Conservation (phyloP, 2,113 vertebrate genomes). For the Grammomys surdaster region DNA sequence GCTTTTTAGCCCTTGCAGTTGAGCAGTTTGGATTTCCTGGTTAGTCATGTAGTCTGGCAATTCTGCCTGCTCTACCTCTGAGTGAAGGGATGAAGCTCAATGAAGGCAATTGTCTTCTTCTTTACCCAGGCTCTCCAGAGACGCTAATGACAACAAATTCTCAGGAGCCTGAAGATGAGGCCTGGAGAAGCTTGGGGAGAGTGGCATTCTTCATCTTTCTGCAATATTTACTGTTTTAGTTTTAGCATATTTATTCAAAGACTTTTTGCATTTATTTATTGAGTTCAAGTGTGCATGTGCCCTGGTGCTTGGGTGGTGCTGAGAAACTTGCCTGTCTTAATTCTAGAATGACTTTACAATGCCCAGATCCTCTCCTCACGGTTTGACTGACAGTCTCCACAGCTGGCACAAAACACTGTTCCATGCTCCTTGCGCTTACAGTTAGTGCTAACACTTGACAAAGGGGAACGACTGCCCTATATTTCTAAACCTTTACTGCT, state of each 20-base stretch:
- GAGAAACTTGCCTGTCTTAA: neutral
- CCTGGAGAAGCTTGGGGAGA: neutral
- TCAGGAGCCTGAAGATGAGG: neutral
- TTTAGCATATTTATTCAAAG: neutral
- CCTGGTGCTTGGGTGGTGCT: neutral
- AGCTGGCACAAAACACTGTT: slow-evolving; percentile 23
- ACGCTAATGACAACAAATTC: slow-evolving; percentile 36
- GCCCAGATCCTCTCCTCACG: neutral
- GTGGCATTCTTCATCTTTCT: neutral
- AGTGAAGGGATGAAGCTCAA: slow-evolving; percentile 75
- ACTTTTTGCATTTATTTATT: neutral
- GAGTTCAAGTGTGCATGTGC: neutral
- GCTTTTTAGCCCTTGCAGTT: slow-evolving; percentile 82
- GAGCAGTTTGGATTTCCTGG: slow-evolving; percentile 85
- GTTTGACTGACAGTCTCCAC: slow-evolving; percentile 28
- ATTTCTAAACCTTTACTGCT: slow-evolving; percentile 3
- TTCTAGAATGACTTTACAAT: slow-evolving; percentile 39
- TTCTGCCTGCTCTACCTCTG: slow-evolving; percentile 66
- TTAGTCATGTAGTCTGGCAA: slow-evolving; percentile 80
- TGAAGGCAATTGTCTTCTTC: slow-evolving; percentile 60
- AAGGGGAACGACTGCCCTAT: neutral
- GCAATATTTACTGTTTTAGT: slow-evolving; percentile 9
- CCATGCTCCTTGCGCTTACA: neutral
- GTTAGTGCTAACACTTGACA: neutral
- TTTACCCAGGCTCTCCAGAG: slow-evolving; percentile 64